Conservation (phyloP, 1,140 invertebrate genomes). For the Oryctes rhinoceros region DNA sequence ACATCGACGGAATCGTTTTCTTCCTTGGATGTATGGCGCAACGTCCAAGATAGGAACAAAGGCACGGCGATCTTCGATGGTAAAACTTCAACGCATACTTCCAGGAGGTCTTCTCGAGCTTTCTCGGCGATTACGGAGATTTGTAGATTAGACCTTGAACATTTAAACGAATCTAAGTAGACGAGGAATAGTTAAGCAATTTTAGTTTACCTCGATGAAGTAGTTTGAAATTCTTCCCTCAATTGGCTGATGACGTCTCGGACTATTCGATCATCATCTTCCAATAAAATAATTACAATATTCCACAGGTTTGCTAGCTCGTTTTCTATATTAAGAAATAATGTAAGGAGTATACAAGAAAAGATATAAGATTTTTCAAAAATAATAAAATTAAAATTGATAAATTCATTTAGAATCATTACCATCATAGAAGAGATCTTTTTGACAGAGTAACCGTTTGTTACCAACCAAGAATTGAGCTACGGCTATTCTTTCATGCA, state of each 20-base stretch:
- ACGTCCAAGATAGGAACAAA: background rate
- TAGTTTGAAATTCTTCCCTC: constrained; percentile 3
- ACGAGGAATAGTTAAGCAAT: background rate
- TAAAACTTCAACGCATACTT: background rate
- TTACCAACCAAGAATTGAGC: constrained; percentile 35
- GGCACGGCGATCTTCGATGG: constrained; percentile 2
- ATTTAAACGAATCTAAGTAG: background rate
- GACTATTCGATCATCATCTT: constrained; percentile 55
- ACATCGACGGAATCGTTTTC: constrained; percentile 4
- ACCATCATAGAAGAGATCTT: constrained; percentile 13
- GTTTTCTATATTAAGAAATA: constrained; percentile 45
- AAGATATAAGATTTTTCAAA: background rate
- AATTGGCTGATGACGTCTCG: constrained; percentile 53
- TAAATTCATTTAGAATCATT: background rate
- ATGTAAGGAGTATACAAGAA: background rate
- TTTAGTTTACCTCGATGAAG: background rate
- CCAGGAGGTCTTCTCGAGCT: constrained; percentile 32
- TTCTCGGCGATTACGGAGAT: background rate
- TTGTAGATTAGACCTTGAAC: background rate
- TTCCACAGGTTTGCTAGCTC: constrained; percentile 49
- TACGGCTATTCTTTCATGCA: constrained; percentile 5
- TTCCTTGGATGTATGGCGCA: background rate
- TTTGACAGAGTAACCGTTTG: constrained; percentile 11
- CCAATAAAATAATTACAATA: constrained; percentile 53
- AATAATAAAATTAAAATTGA: too few relatives aligned